phyloP scores from a whole-genome alignment of 1,140 invertebrate genomes.

The Leptopilina boulardi region DNA sequence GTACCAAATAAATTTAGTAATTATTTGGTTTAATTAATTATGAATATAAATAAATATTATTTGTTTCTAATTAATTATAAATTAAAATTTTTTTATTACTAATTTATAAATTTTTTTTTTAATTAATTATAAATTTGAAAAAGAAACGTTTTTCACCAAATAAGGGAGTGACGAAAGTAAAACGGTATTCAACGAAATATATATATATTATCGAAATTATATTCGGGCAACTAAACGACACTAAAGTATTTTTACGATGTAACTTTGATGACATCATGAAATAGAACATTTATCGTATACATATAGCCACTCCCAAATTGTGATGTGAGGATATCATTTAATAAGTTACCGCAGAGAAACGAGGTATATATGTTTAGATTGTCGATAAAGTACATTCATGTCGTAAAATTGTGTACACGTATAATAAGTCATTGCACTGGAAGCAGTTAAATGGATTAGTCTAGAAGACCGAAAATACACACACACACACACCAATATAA shows the following conservation, averaged over 20 bases:
- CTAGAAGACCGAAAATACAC: slow-evolving; percentile 4
- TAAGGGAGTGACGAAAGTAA: background rate
- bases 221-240: slow-evolving; percentile 1
- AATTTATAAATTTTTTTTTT: no score
- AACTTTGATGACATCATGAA: slow-evolving; percentile 15
- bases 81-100: no score
- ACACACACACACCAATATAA: background rate
- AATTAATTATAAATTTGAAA: no score
- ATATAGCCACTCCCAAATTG: slow-evolving; percentile 14
- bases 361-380: background rate
- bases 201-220: background rate
- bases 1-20: no score
- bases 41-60: no score
- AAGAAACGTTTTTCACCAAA: background rate
- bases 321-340: background rate
- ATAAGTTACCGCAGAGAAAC: slow-evolving; percentile 22
- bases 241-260: slow-evolving; percentile 1
- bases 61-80: no score
- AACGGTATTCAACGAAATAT: background rate
- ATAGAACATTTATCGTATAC: background rate
- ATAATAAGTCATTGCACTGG: background rate
- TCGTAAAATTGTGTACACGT: slow-evolving; percentile 3
- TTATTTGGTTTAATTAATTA: no score
- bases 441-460: slow-evolving; percentile 24
- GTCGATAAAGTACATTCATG: slow-evolving; percentile 21